Evolutionary conservation across 2,888 invertebrate species (phyloP).

Genomic region (Eilema sororculum): DNA sequence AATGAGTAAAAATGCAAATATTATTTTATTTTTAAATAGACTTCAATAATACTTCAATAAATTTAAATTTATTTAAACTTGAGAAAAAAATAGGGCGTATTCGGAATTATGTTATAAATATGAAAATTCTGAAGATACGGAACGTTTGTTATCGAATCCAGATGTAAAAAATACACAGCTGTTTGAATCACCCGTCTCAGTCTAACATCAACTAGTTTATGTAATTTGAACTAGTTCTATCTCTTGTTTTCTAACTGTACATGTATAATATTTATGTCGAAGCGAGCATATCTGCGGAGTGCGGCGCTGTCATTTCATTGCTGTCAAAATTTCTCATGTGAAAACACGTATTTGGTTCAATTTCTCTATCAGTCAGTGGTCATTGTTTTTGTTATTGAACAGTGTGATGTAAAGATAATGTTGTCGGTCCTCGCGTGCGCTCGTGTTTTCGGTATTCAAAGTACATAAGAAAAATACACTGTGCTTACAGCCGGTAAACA

Average conservation of each 20-base stretch:
- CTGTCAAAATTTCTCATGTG: constrained; percentile 55
- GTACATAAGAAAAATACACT: constrained; percentile 59
- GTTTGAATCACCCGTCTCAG: constrained; percentile 27
- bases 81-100: neutral
- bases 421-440: constrained; percentile 46
- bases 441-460: constrained; percentile 58
- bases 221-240: constrained; percentile 14
- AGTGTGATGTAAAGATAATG: constrained; percentile 63
- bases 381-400: constrained; percentile 81
- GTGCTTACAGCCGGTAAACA: constrained; percentile 54
- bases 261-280: neutral
- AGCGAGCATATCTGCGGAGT: neutral
- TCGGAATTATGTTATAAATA: neutral
- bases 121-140: neutral
- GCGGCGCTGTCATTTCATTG: constrained; percentile 57
- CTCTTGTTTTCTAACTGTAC: constrained; percentile 19
- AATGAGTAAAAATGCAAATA: too few relatives aligned
- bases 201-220: neutral
- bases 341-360: constrained; percentile 57
- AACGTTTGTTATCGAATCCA: neutral
- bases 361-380: constrained; percentile 78
- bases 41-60: too few relatives aligned
- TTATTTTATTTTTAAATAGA: too few relatives aligned
- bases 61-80: neutral
- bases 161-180: constrained; percentile 11